Evolutionary conservation across 2,113 vertebrate genomes (phyloP), one percentile per base, ranked within the genome.

Genomic region (Mastomys coucha): DNA sequence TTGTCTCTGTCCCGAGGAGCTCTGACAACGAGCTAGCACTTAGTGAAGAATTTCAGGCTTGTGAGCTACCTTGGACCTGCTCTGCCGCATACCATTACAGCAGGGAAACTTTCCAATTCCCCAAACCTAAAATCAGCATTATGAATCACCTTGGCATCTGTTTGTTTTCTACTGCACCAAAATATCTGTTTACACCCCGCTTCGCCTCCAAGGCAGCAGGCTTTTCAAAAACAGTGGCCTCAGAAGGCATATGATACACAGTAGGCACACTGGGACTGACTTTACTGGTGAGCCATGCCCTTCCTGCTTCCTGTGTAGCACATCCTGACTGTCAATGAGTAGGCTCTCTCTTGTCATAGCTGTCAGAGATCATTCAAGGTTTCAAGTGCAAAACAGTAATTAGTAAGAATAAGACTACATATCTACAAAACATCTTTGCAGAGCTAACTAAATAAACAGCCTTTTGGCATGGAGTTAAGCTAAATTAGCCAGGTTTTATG

Each of bases 381-480:
- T 96, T 80, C 75, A 88, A 51, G 65, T n/a, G 72, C 53, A 95
- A 95, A 97, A 49, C 81, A 28, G 49, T 91, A 65, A 87, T 76
- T 94, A 70, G 81, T 81, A 91, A 89, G 8, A 88, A 81, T 31
- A 90, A 39, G 33, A 91, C 89, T 69, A 69, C 42, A 75, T 95
- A 95, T 89, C 77, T 94, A 49, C 5, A 76, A 81, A 88, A 81
- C 26, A 53, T 85, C 94, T 91, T 95, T 95, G 8, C 88, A 87
- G 94, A 63, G 53, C 77, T 89, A 94, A 51, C 81, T 93, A 88
- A 88, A 13, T 28, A 70, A 87, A 85, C 19, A 63, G 36, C 53
- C 45, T 80, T 92, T 91, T 69, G 73, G 19, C 42, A 73, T 8
- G 58, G n/a, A 89, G 77, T 91, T 91, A 42, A 95, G 76, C 58